phyloP scores from a whole-genome alignment of 1,140 invertebrate genomes.

The Idris sp. region DNA sequence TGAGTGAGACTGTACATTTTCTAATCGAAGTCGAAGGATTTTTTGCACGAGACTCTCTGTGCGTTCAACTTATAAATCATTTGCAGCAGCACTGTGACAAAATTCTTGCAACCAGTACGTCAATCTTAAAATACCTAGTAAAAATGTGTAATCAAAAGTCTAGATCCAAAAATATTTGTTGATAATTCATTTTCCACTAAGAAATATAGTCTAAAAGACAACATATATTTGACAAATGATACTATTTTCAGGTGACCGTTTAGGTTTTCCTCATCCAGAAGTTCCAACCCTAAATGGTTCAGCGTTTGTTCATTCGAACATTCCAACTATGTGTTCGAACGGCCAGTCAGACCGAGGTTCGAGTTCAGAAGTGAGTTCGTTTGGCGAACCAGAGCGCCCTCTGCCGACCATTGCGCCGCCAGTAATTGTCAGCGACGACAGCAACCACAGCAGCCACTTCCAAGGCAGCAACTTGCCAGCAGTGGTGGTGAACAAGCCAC shows the following conservation, averaged over 20 bases:
- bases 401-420: constrained; percentile 65
- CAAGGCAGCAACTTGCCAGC: constrained; percentile 30
- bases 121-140: not conserved
- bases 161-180: too few species aligned
- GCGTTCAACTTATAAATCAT: constrained; percentile 88
- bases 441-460: constrained; percentile 74
- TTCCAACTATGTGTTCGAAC: constrained; percentile 71
- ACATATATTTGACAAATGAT: too few species aligned
- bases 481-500: constrained; percentile 66
- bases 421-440: constrained; percentile 71
- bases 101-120: constrained; percentile 80
- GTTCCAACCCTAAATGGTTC: constrained; percentile 74
- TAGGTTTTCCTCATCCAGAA: constrained; percentile 78
- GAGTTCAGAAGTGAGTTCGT: constrained; percentile 73
- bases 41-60: constrained; percentile 87
- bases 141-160: too few species aligned
- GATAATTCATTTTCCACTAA: too few species aligned
- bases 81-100: constrained; percentile 90
- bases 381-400: constrained; percentile 70
- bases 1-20: constrained; percentile 92
- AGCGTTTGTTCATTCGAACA: constrained; percentile 56
- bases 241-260: constrained; percentile 77
- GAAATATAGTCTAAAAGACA: too few species aligned
- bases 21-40: constrained; percentile 91
- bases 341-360: constrained; percentile 74